phyloP scores from a whole-genome alignment of 2,113 vertebrate species.

The Podarcis raffonei region DNA sequence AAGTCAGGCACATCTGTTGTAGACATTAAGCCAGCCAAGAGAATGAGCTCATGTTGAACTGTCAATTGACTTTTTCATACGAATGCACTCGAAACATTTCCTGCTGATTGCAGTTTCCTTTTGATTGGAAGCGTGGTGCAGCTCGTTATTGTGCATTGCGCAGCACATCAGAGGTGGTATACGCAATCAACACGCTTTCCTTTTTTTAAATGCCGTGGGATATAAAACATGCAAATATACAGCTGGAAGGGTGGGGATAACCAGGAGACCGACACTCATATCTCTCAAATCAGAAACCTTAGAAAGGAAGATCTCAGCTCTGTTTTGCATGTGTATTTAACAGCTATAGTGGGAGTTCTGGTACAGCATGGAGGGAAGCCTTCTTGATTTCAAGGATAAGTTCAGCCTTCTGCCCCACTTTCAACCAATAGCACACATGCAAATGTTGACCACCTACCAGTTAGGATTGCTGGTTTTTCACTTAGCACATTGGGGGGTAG shows the following conservation, averaged over 20 bases:
- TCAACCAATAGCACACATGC: background rate
- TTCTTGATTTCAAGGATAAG: too few relatives aligned
- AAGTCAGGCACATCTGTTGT: background rate
- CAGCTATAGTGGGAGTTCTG: background rate
- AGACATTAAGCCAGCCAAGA: background rate
- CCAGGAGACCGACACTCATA: too few relatives aligned
- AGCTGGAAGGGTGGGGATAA: background rate
- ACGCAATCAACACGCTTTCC: background rate
- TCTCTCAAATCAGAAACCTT: too few relatives aligned
- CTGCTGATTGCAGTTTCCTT: background rate
- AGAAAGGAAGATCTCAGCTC: too few relatives aligned
- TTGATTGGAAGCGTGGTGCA: background rate
- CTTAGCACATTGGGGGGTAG: background rate
- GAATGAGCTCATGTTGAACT: background rate
- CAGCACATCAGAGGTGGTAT: background rate
- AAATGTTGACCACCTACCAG: background rate
- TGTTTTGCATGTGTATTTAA: background rate
- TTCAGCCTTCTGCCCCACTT: background rate
- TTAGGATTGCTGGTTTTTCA: background rate
- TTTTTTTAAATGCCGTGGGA: background rate
- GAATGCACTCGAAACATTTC: conserved; percentile 2
- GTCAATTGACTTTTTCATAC: conserved; percentile 5
- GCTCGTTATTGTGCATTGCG: background rate
- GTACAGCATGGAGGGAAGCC: too few relatives aligned
- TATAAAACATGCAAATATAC: background rate